Base-by-base conservation (phyloP, 2,888 invertebrate genomes). In the Tenthredo notha region DNA sequence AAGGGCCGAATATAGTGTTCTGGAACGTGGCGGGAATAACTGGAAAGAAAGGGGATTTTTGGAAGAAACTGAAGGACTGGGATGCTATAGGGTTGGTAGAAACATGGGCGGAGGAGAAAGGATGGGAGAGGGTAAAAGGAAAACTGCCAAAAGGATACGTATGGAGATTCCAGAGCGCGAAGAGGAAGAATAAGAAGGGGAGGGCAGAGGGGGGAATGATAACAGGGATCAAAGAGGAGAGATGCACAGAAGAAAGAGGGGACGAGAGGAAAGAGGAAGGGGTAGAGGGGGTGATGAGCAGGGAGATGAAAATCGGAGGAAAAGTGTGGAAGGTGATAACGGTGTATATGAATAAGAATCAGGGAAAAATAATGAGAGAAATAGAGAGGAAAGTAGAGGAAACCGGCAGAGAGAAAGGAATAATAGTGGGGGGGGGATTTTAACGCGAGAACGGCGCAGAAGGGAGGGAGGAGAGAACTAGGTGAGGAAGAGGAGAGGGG, bases 71-170 rank as follows among this genome's bases (percentile, higher is more conserved):
- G 15, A 84, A 75, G 10, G 74, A 70, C 4, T 87, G 74, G 50
- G 87, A 88, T 4, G 84, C 86, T 3, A 43, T 88, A 15, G 84
- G 85, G 10, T n/a, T 88, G 67, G 61, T 61, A 5, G 87, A 88
- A 61, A 88, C 87, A 10, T 87, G 88, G 88, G 6, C 87, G 25
- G 87, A 86, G 12, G 87, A 87, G 61, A 88, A 88, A 29, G 77
- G 43, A 0, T 87, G 88, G 87, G 74, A 77, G 2, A 84, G 21
- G 15, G 10, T 85, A 10, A 86, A 61, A 12, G 15, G 21, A 0
- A 85, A 47, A 15, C 21, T 88, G 2, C 78, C 87, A 3, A 67
- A 82, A 15, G 86, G 77, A 1, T 87, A 86, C 58, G 61, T 10
- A n/a, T 88, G 88, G 86, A 37, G 25, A 10, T 25, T 9, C 18